These are phyloP conservation scores for Plecotus auritus DNA, from an alignment of 2,113 vertebrate species.

Conservation along the genomic window DNA sequence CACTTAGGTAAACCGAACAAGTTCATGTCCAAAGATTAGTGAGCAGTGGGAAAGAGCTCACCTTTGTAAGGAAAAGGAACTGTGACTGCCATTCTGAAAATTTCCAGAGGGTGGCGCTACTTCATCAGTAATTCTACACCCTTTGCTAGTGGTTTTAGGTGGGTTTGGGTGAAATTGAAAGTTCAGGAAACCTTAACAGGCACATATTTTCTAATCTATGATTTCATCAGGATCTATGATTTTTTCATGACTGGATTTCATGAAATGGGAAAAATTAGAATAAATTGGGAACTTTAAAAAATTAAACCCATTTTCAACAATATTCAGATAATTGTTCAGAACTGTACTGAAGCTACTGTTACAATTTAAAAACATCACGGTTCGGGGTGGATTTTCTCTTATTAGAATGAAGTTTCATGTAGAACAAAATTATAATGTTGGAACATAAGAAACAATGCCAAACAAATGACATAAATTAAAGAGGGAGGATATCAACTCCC, in stretches of 20 bases:
- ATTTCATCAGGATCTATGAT: neutral
- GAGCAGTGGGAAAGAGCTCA: neutral
- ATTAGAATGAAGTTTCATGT: neutral
- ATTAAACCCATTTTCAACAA: neutral
- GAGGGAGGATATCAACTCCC: neutral
- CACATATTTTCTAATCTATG: neutral
- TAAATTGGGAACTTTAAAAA: neutral
- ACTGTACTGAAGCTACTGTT: neutral
- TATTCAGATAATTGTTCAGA: neutral
- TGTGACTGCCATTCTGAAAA: conserved; percentile 56
- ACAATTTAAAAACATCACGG: neutral
- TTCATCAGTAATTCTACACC: conserved; percentile 49
- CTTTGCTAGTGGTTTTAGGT: fast-evolving
- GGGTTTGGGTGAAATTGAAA: neutral
- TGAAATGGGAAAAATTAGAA: neutral
- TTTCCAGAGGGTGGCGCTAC: conserved; percentile 77
- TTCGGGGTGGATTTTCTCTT: neutral
- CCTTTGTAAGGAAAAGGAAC: neutral
- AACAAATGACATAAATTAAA: neutral
- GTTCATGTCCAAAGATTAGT: neutral
- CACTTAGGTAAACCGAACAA: neutral
- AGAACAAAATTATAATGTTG: neutral
- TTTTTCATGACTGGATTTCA: neutral
- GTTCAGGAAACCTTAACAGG: neutral
- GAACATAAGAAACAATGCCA: neutral